phyloP scores from a whole-genome alignment of 2,113 vertebrate genomes.

The Fulmarus glacialis region DNA sequence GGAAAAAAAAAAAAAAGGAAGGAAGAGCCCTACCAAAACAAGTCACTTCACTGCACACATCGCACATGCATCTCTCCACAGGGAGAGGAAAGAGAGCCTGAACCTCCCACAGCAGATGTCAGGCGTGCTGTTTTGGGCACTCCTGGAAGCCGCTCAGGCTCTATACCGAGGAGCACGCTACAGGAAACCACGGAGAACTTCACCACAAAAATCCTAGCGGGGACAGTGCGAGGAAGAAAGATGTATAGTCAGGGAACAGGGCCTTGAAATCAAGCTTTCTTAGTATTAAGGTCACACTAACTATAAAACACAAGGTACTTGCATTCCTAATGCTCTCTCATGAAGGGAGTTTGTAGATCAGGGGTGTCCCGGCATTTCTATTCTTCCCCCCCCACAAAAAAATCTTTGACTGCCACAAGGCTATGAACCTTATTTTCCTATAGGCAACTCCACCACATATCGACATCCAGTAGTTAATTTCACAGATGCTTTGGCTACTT shows the following conservation, averaged over 20 bases:
- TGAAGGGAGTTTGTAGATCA: neutral
- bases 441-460: fast-evolving
- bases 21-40: neutral
- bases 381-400: neutral
- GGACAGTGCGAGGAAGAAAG: neutral
- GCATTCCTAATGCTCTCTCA: neutral
- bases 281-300: neutral
- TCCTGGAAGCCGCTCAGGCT: neutral
- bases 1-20: neutral
- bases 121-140: neutral
- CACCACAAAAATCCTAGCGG: neutral
- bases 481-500: neutral
- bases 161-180: fast-evolving
- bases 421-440: neutral
- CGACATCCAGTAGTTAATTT: neutral
- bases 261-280: neutral
- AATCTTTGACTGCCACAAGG: neutral
- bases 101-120: neutral
- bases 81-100: neutral
- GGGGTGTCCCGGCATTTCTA: fast-evolving
- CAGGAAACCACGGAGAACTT: neutral
- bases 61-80: neutral
- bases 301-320: neutral
- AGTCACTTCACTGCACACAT: conserved; percentile 5
- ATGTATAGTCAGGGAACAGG: neutral